Evolutionary conservation across 2,797 vertebrate genomes (phyloP).

Genomic region (Lacerta bilineata): DNA sequence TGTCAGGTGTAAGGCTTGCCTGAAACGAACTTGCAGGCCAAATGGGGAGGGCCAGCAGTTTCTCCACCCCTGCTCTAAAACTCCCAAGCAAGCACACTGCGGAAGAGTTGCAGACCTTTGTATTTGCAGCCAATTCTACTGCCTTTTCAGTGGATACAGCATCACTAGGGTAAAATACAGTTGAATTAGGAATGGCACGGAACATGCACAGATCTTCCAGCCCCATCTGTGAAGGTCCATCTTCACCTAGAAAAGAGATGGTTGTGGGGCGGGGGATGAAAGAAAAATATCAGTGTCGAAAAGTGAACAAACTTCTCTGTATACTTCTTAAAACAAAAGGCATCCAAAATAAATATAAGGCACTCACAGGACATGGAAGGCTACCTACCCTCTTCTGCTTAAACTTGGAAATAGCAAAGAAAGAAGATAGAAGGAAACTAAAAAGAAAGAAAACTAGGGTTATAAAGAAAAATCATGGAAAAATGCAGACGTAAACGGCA

Average conservation of each 20-base stretch:
- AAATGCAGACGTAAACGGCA: slow-evolving; percentile 57
- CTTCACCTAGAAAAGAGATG: slow-evolving; percentile 85
- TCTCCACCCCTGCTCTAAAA: too few species aligned
- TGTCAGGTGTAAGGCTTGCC: too few species aligned
- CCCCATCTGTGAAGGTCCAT: slow-evolving; percentile 95
- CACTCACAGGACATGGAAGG: slow-evolving; percentile 82
- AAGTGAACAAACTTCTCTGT: slow-evolving; percentile 28
- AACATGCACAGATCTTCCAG: slow-evolving; percentile 95
- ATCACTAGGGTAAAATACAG: slow-evolving; percentile 95
- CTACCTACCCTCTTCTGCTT: slow-evolving; percentile 88
- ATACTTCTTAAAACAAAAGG: slow-evolving; percentile 47
- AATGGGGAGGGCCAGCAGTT: too few species aligned
- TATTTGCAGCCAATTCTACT: slow-evolving; percentile 93
- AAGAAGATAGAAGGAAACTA: slow-evolving; percentile 84
- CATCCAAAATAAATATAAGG: slow-evolving; percentile 61
- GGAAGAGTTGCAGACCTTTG: slow-evolving; percentile 83
- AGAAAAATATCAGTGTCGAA: background rate
- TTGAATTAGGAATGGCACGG: slow-evolving; percentile 88
- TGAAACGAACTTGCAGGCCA: too few species aligned
- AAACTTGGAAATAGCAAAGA: slow-evolving; percentile 85
- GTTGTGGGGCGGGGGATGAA: slow-evolving; percentile 7
- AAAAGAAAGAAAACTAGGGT: slow-evolving; percentile 77
- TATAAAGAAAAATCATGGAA: slow-evolving; percentile 71
- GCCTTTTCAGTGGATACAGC: slow-evolving; percentile 95
- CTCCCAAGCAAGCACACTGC: background rate